Percentiles rank a stretch among this genome's conserved stretches.
Evolutionary conservation across 2,113 vertebrate species (phyloP).

Genomic region (Haliaeetus leucogaster): DNA sequence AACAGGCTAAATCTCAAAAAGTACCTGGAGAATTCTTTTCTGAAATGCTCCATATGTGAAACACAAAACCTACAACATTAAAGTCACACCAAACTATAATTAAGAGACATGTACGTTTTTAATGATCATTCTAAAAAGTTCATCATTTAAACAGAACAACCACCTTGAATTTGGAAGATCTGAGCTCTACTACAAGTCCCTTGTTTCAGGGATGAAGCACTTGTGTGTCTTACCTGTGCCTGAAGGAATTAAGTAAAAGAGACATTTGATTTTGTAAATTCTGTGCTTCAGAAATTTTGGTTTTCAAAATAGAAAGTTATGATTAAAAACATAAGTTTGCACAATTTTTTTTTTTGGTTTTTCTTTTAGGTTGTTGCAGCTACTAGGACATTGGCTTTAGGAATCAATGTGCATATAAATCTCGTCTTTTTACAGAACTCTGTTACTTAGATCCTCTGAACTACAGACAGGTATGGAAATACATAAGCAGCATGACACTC

Average conservation of each 20-base stretch:
- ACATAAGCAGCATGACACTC: background rate
- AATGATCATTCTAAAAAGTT: background rate
- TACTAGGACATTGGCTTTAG: conserved; percentile 56
- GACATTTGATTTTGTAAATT: background rate
- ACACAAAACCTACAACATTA: background rate
- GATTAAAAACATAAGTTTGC: background rate
- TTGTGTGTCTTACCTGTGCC: background rate
- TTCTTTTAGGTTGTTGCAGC: conserved; percentile 59
- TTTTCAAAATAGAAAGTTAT: background rate
- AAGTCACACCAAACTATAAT: background rate
- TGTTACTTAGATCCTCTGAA: conserved; percentile 64
- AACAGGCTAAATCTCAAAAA: background rate
- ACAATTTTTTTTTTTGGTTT: background rate
- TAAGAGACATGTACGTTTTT: background rate
- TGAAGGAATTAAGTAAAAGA: background rate
- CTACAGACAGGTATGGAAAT: conserved; percentile 61
- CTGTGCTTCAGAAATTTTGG: background rate
- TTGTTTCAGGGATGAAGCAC: background rate
- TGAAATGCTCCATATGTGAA: background rate
- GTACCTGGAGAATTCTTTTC: background rate
- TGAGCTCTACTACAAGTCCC: background rate
- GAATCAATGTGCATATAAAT: conserved; percentile 69
- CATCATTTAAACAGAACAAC: background rate
- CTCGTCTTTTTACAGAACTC: conserved; percentile 65
- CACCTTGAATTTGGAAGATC: background rate